These are phyloP conservation scores for Cinclus mexicanus DNA, from an alignment of 2,113 vertebrate genomes.

Conservation along the genomic window DNA sequence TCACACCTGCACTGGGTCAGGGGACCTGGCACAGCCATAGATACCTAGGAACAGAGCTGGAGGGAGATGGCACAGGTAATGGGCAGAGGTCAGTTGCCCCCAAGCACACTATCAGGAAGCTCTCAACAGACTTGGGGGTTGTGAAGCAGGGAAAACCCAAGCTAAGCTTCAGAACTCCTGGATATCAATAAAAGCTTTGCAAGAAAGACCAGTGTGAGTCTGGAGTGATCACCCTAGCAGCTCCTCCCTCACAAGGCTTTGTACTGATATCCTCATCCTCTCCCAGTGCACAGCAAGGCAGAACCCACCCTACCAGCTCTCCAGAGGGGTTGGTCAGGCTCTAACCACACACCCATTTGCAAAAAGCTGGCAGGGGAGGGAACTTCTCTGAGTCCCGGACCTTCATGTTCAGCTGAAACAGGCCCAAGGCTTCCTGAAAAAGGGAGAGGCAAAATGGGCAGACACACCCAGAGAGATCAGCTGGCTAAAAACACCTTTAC, in stretches of 20 bases:
- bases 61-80: background rate
- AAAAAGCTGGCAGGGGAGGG: background rate
- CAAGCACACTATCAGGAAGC: background rate
- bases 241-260: background rate
- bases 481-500: background rate
- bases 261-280: background rate
- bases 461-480: fast-evolving
- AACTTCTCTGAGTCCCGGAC: background rate
- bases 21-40: background rate
- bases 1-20: background rate
- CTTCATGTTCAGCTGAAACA: background rate
- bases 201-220: background rate
- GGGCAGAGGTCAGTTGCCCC: background rate
- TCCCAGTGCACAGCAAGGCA: background rate
- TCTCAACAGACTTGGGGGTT: background rate
- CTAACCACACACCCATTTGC: background rate
- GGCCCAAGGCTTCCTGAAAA: background rate
- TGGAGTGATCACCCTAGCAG: background rate
- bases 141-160: background rate
- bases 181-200: slow-evolving; percentile 56
- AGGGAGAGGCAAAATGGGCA: background rate
- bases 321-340: background rate
- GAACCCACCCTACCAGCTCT: background rate
- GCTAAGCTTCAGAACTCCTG: background rate
- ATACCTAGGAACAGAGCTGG: fast-evolving